Evolutionary conservation across 92 coral and sea anemone genomes (phyloP).

Genomic region (Anthopleura xanthogrammica): DNA sequence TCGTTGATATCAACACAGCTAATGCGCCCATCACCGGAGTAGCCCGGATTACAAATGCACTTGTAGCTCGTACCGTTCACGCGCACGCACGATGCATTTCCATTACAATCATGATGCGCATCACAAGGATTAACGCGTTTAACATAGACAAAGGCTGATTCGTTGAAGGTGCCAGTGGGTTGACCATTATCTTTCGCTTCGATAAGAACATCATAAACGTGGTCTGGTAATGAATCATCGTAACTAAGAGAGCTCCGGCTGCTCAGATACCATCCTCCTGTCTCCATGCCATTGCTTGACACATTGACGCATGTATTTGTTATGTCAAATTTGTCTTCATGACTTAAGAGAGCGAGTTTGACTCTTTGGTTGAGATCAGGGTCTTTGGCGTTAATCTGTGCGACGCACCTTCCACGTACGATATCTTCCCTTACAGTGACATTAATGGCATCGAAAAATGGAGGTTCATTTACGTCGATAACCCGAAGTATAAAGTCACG

Average conservation of each 20-base stretch:
- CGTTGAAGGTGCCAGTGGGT: slow-evolving; percentile 58
- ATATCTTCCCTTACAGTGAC: slow-evolving; percentile 66
- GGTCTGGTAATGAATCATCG: slow-evolving; percentile 29
- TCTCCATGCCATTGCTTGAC: slow-evolving; percentile 19
- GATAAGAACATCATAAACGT: slow-evolving; percentile 49
- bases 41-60: slow-evolving; percentile 82
- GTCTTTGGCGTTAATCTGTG: slow-evolving; percentile 65
- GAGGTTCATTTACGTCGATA: slow-evolving; percentile 74
- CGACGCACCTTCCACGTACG: slow-evolving; percentile 61
- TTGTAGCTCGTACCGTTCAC: slow-evolving; percentile 58
- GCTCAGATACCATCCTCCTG: slow-evolving; percentile 35
- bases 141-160: slow-evolving; percentile 58
- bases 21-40: slow-evolving; percentile 64
- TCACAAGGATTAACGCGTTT: slow-evolving; percentile 80
- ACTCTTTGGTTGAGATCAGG: slow-evolving; percentile 74
- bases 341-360: slow-evolving; percentile 52
- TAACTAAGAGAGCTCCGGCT: slow-evolving; percentile 60
- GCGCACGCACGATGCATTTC: slow-evolving; percentile 73
- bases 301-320: slow-evolving; percentile 33
- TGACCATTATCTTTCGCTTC: slow-evolving; percentile 67
- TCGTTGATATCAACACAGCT: slow-evolving; percentile 83
- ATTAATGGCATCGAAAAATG: slow-evolving; percentile 45
- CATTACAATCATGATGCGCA: slow-evolving; percentile 60
- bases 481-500: slow-evolving; percentile 60
- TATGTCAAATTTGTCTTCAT: slow-evolving; percentile 51